Base-by-base conservation (phyloP, 2,888 invertebrate species). In the Tenthredo distinguenda region DNA sequence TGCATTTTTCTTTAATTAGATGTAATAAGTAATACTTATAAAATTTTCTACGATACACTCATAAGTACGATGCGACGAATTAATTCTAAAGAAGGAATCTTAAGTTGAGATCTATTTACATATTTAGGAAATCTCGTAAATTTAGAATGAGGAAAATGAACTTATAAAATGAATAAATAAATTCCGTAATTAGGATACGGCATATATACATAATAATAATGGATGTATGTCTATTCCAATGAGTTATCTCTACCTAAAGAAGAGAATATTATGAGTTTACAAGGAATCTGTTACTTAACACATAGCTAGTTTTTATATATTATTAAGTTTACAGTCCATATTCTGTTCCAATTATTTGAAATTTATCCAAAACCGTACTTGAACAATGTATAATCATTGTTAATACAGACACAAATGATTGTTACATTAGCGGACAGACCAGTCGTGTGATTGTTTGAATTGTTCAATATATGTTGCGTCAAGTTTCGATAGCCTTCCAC, bases 391-490 rank as follows among this genome's bases (percentile, higher is more conserved):
- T 81, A 12, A 62, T 65, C 21, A 37, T 21, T 81, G 10, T 71
- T 31, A 71, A 47, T 31, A 37, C 81, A 58, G 62, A 40, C 26
- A 83, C 62, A 47, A 71, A 31, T 83, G 37, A 83, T 83, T 83
- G 68, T 83, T 83, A 50, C 43, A 83, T 83, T 68, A 81, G 26
- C 83, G 83, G 83, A 83, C 83, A 83, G 83, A 83, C 83, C 83
- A 83, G 83, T 71, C 62, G 50, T 83, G 55, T 68, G 47, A 83
- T 83, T 47, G 68, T 83, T 83, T 50, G 10, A 68, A 68, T 83
- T 83, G 83, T 83, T 68, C 68, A 83, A 83, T 83, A 83, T 68
- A 83, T 83, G 83, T 83, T 83, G 55, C 68, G n/a, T 83, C 71
- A 71, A 68, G 68, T 43, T 83, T 47, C 10, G 18, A 83, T 68